phyloP scores from a whole-genome alignment of 1,140 invertebrate genomes.

The Neodiprion fabricii region DNA sequence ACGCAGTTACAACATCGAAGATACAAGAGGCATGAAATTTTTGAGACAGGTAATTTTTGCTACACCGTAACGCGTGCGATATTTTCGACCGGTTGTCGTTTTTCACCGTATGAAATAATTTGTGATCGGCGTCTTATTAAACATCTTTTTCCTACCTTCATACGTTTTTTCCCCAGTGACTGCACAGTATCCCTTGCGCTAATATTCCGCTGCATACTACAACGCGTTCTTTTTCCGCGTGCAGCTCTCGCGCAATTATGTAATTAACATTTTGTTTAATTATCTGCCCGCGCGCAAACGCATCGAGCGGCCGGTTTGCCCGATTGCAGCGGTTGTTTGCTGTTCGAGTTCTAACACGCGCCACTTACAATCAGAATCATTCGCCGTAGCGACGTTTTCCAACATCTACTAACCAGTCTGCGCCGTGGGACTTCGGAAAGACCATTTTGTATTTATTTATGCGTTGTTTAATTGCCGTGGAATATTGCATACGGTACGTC shows the following conservation, averaged over 20 bases:
- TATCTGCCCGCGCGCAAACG: background rate
- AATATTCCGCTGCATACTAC: background rate
- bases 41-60: no score
- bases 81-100: background rate
- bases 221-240: background rate
- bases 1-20: no score
- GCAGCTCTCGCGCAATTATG: constrained; percentile 22
- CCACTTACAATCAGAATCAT: constrained; percentile 1
- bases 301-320: background rate
- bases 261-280: constrained; percentile 30
- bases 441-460: constrained; percentile 4
- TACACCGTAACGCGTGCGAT: background rate
- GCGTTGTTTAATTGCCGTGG: constrained; percentile 6
- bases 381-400: constrained; percentile 3
- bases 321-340: background rate
- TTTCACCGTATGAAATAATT: background rate
- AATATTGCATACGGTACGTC: constrained; percentile 3
- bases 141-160: background rate
- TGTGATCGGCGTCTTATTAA: background rate
- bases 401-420: background rate
- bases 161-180: background rate
- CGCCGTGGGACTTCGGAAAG: background rate
- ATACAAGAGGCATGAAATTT: no score
- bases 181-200: background rate
- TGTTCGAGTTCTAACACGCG: background rate